phyloP scores from a whole-genome alignment of 2,797 vertebrate genomes.

The Carapus acus region DNA sequence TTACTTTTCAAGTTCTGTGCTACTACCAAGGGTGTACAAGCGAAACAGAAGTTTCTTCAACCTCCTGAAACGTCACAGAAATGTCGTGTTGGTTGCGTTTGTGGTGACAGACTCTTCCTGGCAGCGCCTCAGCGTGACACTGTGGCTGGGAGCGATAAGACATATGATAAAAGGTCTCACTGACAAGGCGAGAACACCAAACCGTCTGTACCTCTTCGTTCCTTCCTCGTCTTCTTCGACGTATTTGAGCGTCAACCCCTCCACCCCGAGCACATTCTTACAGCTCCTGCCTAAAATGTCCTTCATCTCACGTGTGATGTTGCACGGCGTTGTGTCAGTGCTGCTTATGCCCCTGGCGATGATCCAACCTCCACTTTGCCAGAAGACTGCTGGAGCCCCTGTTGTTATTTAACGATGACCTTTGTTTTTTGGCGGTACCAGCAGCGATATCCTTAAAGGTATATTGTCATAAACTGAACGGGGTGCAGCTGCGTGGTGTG shows the following conservation, averaged over 20 bases:
- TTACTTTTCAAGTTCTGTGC: not conserved
- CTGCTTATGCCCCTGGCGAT: constrained; percentile 1
- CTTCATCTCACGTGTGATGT: not conserved
- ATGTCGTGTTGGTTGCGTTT: not conserved
- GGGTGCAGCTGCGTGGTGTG: no score
- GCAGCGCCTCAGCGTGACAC: constrained; percentile 1
- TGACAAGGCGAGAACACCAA: no score
- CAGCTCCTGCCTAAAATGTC: constrained; percentile 74
- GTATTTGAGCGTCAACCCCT: no score
- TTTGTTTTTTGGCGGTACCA: not conserved
- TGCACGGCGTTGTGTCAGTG: constrained; percentile 14
- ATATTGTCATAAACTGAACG: not conserved
- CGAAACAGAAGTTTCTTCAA: constrained; percentile 45
- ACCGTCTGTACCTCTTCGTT: no score
- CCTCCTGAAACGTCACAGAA: no score
- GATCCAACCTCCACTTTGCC: constrained; percentile 54
- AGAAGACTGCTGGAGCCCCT: constrained; percentile 78
- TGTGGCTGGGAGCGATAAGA: no score
- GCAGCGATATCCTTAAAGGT: not conserved
- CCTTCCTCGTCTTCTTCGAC: no score
- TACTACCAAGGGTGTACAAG: constrained; percentile 25
- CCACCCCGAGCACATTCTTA: constrained; percentile 71
- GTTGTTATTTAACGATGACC: constrained; percentile 32
- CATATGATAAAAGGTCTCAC: no score
- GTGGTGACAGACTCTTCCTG: constrained; percentile 8